Conservation (phyloP, 2,113 vertebrate species). For the Tricholaema leucomelas region DNA sequence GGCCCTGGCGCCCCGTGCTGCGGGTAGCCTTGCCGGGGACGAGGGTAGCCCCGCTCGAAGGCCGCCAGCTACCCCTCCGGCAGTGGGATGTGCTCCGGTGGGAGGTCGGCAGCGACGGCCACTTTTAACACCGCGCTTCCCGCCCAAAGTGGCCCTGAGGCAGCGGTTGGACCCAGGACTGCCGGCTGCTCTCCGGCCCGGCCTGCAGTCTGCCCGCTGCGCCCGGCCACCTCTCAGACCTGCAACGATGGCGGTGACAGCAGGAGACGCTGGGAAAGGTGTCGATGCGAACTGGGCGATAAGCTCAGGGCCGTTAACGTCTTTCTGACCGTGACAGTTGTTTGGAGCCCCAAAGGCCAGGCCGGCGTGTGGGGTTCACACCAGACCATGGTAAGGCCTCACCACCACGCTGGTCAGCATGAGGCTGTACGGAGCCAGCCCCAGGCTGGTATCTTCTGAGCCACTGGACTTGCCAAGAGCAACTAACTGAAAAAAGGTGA, state of each 20-base stretch:
- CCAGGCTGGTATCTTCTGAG: too few relatives aligned
- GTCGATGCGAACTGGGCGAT: not conserved
- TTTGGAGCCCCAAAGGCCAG: not conserved
- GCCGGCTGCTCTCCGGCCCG: too few relatives aligned
- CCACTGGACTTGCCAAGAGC: not conserved
- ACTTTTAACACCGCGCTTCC: not conserved
- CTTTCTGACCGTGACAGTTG: rapidly evolving
- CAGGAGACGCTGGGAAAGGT: not conserved
- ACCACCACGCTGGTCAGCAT: rapidly evolving
- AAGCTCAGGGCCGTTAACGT: not conserved
- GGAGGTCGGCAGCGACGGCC: not conserved
- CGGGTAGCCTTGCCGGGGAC: not conserved
- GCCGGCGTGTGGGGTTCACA: not conserved
- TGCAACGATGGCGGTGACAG: rapidly evolving
- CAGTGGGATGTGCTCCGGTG: too few relatives aligned
- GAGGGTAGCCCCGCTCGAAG: not conserved
- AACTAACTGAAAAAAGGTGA: rapidly evolving
- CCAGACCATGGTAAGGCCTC: not conserved
- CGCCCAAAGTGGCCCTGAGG: not conserved
- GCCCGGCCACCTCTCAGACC: not conserved
- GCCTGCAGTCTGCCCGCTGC: not conserved
- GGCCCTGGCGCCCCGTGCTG: not conserved
- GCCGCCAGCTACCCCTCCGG: rapidly evolving
- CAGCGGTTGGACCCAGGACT: not conserved
- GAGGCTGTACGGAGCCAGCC: too few relatives aligned